Evolutionary conservation across 2,888 invertebrate species (phyloP).

Genomic region (Lacanobia oleracea): DNA sequence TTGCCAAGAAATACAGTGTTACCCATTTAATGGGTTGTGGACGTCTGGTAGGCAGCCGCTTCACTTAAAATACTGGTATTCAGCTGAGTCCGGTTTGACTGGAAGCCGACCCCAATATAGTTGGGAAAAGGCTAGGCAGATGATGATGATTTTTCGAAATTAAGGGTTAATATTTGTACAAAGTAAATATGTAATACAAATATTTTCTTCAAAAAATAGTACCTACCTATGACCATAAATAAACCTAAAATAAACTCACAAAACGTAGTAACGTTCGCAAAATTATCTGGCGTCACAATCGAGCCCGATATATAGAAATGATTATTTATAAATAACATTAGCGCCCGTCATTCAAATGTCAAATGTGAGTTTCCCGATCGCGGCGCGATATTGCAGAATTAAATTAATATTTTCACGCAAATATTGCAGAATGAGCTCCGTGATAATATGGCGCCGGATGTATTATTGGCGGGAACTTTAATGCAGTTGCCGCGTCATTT

Average conservation of each 20-base stretch:
- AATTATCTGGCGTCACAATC: slow-evolving; percentile 13
- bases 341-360: slow-evolving; percentile 58
- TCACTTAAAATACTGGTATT: no score
- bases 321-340: slow-evolving; percentile 39
- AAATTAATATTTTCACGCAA: slow-evolving; percentile 45
- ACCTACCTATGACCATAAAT: background rate
- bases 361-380: slow-evolving; percentile 28
- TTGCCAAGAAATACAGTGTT: no score
- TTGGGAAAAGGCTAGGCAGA: no score
- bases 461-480: slow-evolving; percentile 24
- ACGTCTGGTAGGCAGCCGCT: no score
- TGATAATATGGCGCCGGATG: slow-evolving; percentile 21
- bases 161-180: background rate
- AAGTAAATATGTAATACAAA: no score
- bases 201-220: no score
- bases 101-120: no score
- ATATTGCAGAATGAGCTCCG: slow-evolving; percentile 35
- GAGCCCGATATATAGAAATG: background rate
- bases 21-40: no score
- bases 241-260: background rate
- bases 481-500: slow-evolving; percentile 12
- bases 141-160: background rate
- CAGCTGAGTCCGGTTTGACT: no score
- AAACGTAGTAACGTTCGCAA: background rate
- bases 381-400: slow-evolving; percentile 45